A percentile compares a stretch with the other conserved stretches of the same genome.
Conservation (phyloP, 2,797 vertebrate species). For the Chelon labrosus region DNA sequence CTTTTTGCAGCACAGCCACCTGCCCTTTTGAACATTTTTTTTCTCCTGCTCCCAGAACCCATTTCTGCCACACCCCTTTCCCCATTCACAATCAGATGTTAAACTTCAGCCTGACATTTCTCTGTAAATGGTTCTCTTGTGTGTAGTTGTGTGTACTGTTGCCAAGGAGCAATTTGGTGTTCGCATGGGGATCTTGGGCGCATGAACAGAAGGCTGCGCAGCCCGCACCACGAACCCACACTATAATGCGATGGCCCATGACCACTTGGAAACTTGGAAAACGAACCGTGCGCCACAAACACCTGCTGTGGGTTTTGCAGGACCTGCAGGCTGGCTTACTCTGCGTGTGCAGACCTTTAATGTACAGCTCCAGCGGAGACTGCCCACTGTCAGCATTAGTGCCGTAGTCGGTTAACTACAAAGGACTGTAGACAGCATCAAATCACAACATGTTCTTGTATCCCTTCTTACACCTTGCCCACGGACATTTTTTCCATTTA, state of each 20-base stretch:
- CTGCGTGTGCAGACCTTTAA: slow-evolving; percentile 12
- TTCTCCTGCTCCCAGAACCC: background rate
- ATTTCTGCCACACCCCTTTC: background rate
- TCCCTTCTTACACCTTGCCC: background rate
- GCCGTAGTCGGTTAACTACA: background rate
- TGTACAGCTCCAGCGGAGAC: slow-evolving; percentile 1
- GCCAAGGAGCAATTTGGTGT: slow-evolving; percentile 15
- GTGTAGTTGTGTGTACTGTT: slow-evolving; percentile 8
- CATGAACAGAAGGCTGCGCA: slow-evolving; percentile 57
- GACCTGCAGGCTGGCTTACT: background rate
- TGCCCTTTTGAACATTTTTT: background rate
- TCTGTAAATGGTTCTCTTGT: background rate
- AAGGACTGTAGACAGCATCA: background rate
- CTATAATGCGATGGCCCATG: slow-evolving; percentile 33
- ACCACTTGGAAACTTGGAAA: slow-evolving; percentile 49
- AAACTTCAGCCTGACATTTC: background rate
- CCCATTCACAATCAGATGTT: background rate
- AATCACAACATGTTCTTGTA: background rate
- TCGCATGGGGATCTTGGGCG: slow-evolving; percentile 11
- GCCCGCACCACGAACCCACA: slow-evolving; percentile 12
- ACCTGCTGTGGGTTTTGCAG: slow-evolving; percentile 47
- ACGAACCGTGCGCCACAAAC: slow-evolving; percentile 32
- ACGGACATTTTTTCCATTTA: background rate
- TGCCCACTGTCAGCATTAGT: background rate
- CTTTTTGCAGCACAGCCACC: background rate